phyloP scores from a whole-genome alignment of 2,888 invertebrate species.

The Eupithecia abbreviata region DNA sequence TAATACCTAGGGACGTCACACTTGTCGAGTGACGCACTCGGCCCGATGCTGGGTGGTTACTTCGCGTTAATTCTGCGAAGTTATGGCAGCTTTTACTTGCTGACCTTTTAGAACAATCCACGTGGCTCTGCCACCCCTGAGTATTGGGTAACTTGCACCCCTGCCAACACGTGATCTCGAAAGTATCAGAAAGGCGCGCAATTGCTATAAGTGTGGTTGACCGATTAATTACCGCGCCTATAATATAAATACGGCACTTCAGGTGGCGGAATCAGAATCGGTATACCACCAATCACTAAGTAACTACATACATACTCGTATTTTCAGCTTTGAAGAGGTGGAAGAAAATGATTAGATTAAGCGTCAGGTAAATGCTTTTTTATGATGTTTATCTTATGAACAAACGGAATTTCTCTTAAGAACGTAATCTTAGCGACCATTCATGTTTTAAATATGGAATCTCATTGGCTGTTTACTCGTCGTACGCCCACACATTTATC shows the following conservation, averaged over 20 bases:
- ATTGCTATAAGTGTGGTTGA: not conserved
- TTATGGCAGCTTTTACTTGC: slow-evolving; percentile 40
- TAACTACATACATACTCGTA: not conserved
- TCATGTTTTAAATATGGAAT: slow-evolving; percentile 56
- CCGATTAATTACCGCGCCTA: slow-evolving; percentile 2
- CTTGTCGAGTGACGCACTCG: slow-evolving; percentile 65
- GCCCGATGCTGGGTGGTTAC: not conserved
- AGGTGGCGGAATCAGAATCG: not conserved
- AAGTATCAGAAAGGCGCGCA: slow-evolving; percentile 19
- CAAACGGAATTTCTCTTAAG: not conserved
- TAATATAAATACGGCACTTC: slow-evolving; percentile 4
- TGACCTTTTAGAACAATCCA: slow-evolving; percentile 54
- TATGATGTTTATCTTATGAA: not conserved
- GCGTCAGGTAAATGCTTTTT: not conserved
- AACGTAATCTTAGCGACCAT: slow-evolving; percentile 38
- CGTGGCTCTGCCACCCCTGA: slow-evolving; percentile 45
- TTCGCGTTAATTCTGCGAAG: slow-evolving; percentile 41
- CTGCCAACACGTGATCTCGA: slow-evolving; percentile 15
- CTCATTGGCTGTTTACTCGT: slow-evolving; percentile 54
- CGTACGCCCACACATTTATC: slow-evolving; percentile 64
- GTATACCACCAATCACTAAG: not conserved
- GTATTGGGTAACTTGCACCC: slow-evolving; percentile 5
- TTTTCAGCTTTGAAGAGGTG: not conserved
- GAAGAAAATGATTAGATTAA: not conserved
- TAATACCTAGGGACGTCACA: slow-evolving; percentile 53